phyloP scores from a whole-genome alignment of 2,888 invertebrate genomes.

The Serripes groenlandicus region DNA sequence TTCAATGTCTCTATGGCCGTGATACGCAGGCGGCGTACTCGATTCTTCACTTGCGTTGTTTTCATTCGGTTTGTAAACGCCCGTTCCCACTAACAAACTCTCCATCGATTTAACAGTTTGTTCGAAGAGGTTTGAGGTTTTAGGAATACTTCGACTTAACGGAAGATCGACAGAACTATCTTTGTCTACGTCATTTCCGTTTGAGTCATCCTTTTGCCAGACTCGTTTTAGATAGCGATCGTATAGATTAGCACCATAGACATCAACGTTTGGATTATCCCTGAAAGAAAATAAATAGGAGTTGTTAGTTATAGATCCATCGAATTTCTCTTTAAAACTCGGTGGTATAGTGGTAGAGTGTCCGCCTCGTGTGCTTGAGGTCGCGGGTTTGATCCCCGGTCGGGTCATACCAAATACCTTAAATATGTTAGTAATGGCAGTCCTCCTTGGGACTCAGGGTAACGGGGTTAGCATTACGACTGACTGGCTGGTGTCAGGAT shows the following conservation, averaged over 20 bases:
- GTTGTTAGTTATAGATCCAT: too few species aligned
- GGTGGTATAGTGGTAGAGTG: too few species aligned
- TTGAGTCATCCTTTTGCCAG: conserved; percentile 61
- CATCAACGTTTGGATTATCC: conserved; percentile 86
- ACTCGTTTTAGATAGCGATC: conserved; percentile 77
- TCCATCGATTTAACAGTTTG: conserved; percentile 83
- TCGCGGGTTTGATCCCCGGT: too few species aligned
- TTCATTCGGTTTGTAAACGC: conserved; percentile 79
- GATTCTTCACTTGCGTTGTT: conserved; percentile 57
- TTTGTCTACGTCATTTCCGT: conserved; percentile 43
- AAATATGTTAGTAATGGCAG: too few species aligned
- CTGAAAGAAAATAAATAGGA: too few species aligned
- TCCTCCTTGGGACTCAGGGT: too few species aligned
- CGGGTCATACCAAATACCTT: too few species aligned
- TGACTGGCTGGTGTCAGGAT: too few species aligned
- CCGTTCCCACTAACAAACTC: conserved; percentile 84
- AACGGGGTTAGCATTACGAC: too few species aligned
- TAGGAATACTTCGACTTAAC: conserved; percentile 81
- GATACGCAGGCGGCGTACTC: conserved; percentile 74
- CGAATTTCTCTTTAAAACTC: too few species aligned
- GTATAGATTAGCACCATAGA: conserved; percentile 86
- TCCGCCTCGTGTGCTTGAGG: too few species aligned
- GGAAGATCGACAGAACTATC: conserved; percentile 73
- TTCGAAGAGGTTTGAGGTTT: conserved; percentile 73
- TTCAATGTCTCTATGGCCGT: conserved; percentile 85